Evolutionary conservation across 2,113 vertebrate genomes (phyloP), one percentile per base, ranked within the genome.

Genomic region (Salminus brasiliensis): DNA sequence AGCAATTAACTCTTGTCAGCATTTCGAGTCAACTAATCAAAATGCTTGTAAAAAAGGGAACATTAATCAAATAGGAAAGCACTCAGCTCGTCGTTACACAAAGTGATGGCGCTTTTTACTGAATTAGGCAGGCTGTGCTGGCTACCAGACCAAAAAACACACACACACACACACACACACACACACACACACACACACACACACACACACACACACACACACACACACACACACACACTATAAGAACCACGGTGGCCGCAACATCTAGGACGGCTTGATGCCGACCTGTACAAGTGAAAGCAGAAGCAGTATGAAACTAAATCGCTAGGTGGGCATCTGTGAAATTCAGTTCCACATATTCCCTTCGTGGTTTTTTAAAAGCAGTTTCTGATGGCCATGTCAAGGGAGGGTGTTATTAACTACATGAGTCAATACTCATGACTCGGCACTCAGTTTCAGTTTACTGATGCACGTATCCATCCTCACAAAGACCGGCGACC

Each of bases 11-110:
- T 78, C 30, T 43, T 72, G 75, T 83, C 66, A 67, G 70, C 29
- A 49, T 66, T 83, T 75, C 21, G 75, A 77, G 68, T 49, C 72
- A 81, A 78, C 78, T 71, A 68, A 81, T 81, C 66, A 85, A 70
- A 74, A 77, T 73, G 30, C 59, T 57, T 74, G 55, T 43, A 59
- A 81, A 68, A n/a, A 47, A 65, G 62, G 34, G 10, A 78, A 25
- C 71, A 81, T 72, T 74, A 74, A 80, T 83, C 75, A 85, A 72
- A 77, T 27, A 74, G 36, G 68, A 63, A 69, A 69, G 18, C 29
- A 6, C 18, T 18, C 9, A 49, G 27, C 41, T 36, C 65, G 18
- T 10, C n/a, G n/a, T 76, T 76, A 66, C 43, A 27, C 43, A 72
- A 71, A 4, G 52, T 29, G 34, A 1, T 3, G 63, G 59, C 49